Base-by-base conservation (phyloP, 2,888 invertebrate species). In the Resseliella maxima region DNA sequence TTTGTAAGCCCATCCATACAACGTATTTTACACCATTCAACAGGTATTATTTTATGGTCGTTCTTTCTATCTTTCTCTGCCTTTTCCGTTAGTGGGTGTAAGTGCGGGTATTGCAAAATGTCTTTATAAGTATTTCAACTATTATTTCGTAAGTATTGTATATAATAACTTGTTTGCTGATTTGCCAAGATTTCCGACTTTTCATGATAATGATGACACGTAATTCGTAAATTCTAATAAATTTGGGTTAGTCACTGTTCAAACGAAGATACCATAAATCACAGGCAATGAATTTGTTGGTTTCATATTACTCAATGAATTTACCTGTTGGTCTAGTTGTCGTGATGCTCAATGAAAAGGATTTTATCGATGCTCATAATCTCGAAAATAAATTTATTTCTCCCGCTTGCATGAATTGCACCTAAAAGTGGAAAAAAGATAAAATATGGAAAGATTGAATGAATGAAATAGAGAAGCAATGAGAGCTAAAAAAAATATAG, bases 301-400 rank as follows among this genome's bases (percentile, higher is more conserved):
- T 50, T 50, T 2, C 50, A 50, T 50, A 18, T 12, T 18, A 18
- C 41, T 18, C 5, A 18, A 18, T 24, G 5, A 59, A 59, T 59
- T 24, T 59, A 59, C 59, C 59, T 72, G 31, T 72, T 72, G 72
- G 59, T 24, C 24, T 6, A 2, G 2, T 59, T n/a, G 2, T 59
- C n/a, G n/a, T n/a, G 8, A 50, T 12, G 50, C 72, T 27, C 72
- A 12, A 2, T 50, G 6, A n/a, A 27, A 72, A 31, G 72, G 72
- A 72, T 72, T 72, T 72, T 72, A 35, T 72, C 31, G 18, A 31
- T 12, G 72, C 27, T 59, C 24, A 72, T 72, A 15, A 72, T 72
- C 15, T 72, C 31, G 31, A 12, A 31, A 72, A 72, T 72, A 31
- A 27, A 72, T 72, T 35, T 15, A 72, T 72, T 72, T 31, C 15